Evolutionary conservation across 2,888 invertebrate species (phyloP), one percentile per base, ranked within the genome.

Genomic region (Agrotis exclamationis): DNA sequence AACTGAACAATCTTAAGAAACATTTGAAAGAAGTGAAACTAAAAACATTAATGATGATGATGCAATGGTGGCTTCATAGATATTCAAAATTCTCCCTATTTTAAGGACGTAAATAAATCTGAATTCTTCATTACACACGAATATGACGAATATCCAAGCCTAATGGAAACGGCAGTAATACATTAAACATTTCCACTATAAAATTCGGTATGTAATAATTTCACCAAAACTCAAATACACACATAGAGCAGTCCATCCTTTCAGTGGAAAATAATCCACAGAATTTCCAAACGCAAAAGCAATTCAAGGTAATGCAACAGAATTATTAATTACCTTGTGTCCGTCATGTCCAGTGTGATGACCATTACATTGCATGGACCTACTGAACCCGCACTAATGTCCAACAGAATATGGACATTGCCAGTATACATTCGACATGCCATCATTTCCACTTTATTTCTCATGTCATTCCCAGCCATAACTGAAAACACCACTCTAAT

Each of bases 401-500:
- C 67, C 70, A 47, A 78, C 79, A 78, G 79, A 85, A 85, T 76
- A 83, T 86, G 85, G 76, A 78, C 87, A 83, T 70, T 87, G 86
- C 85, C 67, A 80, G 39, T 82, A 77, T 82, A 82, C 85, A 83
- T 86, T 84, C 85, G 85, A 82, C 85, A 80, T 80, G 78, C 87
- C 84, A 90, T 93, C 89, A 86, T 83, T 93, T 92, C 87, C 90
- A 89, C 88, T 90, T 90, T 92, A 91, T 91, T 92, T 91, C 88
- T 87, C 88, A 85, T 87, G 93, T 92, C 92, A 92, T 89, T 88
- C 84, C 85, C 91, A 91, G 81, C 82, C 84, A 87, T 85, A 86
- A 74, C 70, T 79, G 74, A 76, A 70, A 44, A 50, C 59, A 70
- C 91, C 90, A 91, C 28, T 73, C 11, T 83, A 84, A 82, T 44